These are phyloP conservation scores for Tokudaia tokunoshimensis DNA, from an alignment of 2,797 vertebrate species.

Conservation along the genomic window DNA sequence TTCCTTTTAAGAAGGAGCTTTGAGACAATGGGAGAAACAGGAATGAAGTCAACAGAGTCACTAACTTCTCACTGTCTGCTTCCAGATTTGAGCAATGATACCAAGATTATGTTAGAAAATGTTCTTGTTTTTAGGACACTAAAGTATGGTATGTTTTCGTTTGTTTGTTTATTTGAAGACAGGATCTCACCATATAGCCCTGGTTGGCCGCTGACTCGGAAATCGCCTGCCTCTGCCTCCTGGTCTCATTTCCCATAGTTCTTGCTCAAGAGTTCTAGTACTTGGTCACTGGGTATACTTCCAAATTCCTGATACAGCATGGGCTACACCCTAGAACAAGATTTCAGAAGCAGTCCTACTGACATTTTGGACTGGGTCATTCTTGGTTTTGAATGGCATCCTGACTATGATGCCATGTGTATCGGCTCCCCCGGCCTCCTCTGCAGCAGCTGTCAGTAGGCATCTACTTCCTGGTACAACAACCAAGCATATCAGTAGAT, in stretches of 20 bases:
- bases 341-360: background rate
- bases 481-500: slow-evolving; percentile 25
- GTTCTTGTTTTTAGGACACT: background rate
- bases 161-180: background rate
- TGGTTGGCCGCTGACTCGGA: background rate
- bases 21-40: background rate
- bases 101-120: background rate
- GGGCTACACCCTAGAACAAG: background rate
- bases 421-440: background rate
- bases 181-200: background rate
- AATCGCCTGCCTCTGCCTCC: background rate
- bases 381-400: background rate
- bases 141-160: background rate
- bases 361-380: background rate
- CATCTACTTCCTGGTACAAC: background rate
- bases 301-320: background rate
- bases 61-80: background rate
- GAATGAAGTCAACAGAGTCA: background rate
- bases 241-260: background rate
- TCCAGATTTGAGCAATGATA: background rate
- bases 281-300: slow-evolving; percentile 2
- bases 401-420: background rate
- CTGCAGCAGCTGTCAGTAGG: background rate
- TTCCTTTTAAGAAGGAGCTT: background rate
- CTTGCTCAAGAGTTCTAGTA: background rate